Evolutionary conservation across 1,140 invertebrate genomes (phyloP).

Genomic region (Atta texana): DNA sequence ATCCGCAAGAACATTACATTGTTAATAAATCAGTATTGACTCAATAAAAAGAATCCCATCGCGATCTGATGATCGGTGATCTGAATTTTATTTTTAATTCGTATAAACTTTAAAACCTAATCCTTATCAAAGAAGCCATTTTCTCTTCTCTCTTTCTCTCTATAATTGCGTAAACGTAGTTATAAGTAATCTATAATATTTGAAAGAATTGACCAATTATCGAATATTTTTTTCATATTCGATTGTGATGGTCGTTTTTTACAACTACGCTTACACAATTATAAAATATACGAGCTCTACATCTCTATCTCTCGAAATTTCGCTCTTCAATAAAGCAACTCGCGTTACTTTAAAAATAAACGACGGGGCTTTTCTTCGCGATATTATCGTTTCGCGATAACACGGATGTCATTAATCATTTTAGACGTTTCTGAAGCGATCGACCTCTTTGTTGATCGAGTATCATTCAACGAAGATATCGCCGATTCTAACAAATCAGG

Average conservation of each 20-base stretch:
- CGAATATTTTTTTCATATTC: no score
- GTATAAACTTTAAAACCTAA: not conserved
- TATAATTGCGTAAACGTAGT: no score
- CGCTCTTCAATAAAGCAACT: not conserved
- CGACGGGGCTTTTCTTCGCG: not conserved
- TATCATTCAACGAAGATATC: not conserved
- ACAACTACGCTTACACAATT: no score
- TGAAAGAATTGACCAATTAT: no score
- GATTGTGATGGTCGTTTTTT: no score
- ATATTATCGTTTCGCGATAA: slow-evolving; percentile 7
- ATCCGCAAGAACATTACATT: not conserved
- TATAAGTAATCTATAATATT: no score
- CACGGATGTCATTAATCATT: slow-evolving; percentile 9
- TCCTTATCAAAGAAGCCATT: not conserved
- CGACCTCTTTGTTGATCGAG: slow-evolving; percentile 16
- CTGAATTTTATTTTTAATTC: not conserved
- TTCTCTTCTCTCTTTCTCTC: no score
- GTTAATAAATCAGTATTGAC: slow-evolving; percentile 20
- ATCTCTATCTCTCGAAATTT: not conserved
- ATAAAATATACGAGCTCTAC: no score
- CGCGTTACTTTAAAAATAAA: not conserved
- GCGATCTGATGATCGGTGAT: not conserved
- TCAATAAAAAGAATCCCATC: not conserved
- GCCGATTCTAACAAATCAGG: slow-evolving; percentile 26
- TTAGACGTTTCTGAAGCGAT: slow-evolving; percentile 12